These are phyloP conservation scores for Tangachromis dhanisi DNA, from an alignment of 2,113 vertebrate genomes.

Conservation along the genomic window DNA sequence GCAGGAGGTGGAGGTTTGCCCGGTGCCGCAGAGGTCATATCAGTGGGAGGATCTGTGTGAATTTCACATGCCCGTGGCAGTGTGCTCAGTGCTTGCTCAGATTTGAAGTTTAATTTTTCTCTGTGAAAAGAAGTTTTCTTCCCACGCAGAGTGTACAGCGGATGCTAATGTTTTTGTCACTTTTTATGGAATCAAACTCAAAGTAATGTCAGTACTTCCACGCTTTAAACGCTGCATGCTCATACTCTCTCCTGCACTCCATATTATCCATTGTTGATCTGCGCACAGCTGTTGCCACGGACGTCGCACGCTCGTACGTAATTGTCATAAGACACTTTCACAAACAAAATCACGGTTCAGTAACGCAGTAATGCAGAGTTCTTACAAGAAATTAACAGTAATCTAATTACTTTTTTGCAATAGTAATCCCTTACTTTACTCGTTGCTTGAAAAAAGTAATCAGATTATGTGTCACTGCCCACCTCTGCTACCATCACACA, in stretches of 20 bases:
- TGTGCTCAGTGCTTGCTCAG: background rate
- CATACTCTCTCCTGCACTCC: background rate
- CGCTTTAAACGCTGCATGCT: fast-evolving
- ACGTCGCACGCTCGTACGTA: fast-evolving
- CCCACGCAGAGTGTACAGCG: background rate
- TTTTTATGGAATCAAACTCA: background rate
- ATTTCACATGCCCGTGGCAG: background rate
- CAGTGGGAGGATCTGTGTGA: background rate
- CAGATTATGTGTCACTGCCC: background rate
- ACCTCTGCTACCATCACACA: background rate
- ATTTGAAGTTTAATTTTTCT: background rate
- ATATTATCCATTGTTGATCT: background rate
- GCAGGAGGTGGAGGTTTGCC: background rate
- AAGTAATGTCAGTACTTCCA: background rate
- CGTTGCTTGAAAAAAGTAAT: background rate
- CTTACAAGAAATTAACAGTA: background rate
- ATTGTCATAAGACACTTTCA: background rate
- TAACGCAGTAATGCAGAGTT: background rate
- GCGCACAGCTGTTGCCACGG: background rate
- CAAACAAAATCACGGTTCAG: background rate
- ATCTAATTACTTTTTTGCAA: background rate
- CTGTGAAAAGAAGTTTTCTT: background rate
- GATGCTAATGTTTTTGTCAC: fast-evolving
- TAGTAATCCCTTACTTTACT: fast-evolving
- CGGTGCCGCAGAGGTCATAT: fast-evolving